phyloP scores from a whole-genome alignment of 2,113 vertebrate genomes.

The Arizona elegans region DNA sequence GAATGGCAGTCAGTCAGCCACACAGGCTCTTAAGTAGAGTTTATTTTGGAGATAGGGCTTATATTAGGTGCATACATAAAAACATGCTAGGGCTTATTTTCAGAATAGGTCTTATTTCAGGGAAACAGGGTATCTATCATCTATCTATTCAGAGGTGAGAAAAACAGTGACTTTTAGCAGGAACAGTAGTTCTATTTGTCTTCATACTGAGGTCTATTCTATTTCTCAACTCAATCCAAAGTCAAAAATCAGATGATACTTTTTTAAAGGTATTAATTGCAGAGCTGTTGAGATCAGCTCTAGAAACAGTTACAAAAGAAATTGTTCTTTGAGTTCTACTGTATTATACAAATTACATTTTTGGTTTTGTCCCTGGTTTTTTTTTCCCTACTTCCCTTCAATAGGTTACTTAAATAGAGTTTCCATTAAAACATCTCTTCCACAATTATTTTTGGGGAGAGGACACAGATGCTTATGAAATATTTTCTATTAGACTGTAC shows the following conservation, averaged over 20 bases:
- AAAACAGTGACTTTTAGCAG: not conserved
- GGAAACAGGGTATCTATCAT: too few species aligned
- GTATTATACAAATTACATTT: constrained; percentile 18
- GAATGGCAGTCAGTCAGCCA: too few species aligned
- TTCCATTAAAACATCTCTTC: constrained; percentile 59
- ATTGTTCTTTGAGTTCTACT: constrained; percentile 22
- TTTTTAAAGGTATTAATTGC: not conserved
- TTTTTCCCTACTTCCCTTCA: constrained; percentile 44
- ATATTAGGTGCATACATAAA: too few species aligned
- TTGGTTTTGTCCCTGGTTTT: constrained; percentile 39
- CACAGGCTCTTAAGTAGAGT: too few species aligned
- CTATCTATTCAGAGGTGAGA: not conserved
- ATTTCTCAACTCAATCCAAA: constrained; percentile 9
- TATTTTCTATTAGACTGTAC: constrained; percentile 40
- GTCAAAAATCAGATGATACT: constrained; percentile 21
- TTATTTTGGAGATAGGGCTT: too few species aligned
- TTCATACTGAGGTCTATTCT: constrained; percentile 34
- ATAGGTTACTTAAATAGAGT: constrained; percentile 58
- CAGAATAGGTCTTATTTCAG: too few species aligned
- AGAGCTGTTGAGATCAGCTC: not conserved
- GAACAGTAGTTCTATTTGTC: not conserved
- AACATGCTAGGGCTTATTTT: too few species aligned
- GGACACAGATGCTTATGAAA: constrained; percentile 41
- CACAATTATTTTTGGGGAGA: not conserved
- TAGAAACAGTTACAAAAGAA: constrained; percentile 20